Evolutionary conservation across 2,888 invertebrate species (phyloP).

Genomic region (Nymphalis c-album): DNA sequence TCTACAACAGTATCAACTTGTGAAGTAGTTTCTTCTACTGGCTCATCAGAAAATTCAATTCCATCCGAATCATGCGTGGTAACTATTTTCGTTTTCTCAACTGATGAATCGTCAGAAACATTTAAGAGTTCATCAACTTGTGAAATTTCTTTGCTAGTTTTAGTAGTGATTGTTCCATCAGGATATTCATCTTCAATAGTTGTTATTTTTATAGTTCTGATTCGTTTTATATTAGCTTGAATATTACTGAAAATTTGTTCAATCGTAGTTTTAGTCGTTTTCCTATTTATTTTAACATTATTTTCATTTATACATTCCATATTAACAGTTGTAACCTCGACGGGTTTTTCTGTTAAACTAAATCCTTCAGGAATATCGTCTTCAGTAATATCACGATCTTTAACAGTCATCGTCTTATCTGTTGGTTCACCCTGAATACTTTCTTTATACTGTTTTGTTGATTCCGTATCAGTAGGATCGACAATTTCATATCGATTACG

Average conservation of each 20-base stretch:
- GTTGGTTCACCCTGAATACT: neutral
- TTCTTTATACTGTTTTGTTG: no score
- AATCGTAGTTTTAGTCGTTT: conserved; percentile 20
- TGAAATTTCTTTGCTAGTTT: conserved; percentile 25
- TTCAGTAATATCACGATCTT: neutral
- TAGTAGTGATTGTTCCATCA: conserved; percentile 24
- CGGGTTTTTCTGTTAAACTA: conserved; percentile 14
- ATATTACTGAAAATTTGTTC: conserved; percentile 19
- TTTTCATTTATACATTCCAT: conserved; percentile 20
- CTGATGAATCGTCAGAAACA: neutral
- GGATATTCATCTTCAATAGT: conserved; percentile 28
- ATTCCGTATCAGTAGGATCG: conserved; percentile 31
- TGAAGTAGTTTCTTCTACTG: conserved; percentile 37
- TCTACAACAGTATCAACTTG: conserved; percentile 42
- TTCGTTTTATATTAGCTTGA: conserved; percentile 15
- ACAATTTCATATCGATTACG: conserved; percentile 38
- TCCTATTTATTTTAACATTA: conserved; percentile 20
- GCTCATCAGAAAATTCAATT: conserved; percentile 39
- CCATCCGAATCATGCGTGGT: conserved; percentile 26
- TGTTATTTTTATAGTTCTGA: conserved; percentile 22
- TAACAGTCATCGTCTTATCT: neutral
- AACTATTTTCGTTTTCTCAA: neutral
- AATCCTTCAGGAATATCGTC: conserved; percentile 22
- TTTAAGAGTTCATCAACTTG: conserved; percentile 22
- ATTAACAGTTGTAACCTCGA: conserved; percentile 13